Evolutionary conservation across 2,888 invertebrate species (phyloP).

Genomic region (Drosophila testacea): DNA sequence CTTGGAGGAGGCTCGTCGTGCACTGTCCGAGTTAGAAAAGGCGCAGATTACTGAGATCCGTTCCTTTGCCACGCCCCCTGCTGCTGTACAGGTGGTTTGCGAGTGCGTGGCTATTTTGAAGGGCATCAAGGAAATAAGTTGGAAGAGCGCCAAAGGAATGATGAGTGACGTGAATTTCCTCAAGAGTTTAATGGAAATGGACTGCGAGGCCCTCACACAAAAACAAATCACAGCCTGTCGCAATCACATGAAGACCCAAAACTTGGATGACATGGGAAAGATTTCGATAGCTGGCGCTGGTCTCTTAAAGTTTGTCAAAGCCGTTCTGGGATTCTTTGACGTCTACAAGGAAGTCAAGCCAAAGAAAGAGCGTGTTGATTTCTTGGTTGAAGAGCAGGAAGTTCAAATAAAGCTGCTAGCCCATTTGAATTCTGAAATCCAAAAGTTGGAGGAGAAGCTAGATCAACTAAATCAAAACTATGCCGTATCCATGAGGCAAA

Average conservation of each 20-base stretch:
- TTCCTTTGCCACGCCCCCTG: constrained; percentile 96
- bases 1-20: constrained; percentile 91
- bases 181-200: constrained; percentile 92
- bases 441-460: constrained; percentile 89
- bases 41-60: constrained; percentile 96
- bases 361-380: constrained; percentile 93
- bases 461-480: constrained; percentile 90
- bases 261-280: constrained; percentile 92
- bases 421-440: constrained; percentile 91
- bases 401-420: constrained; percentile 88
- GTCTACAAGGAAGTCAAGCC: constrained; percentile 94
- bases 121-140: constrained; percentile 93
- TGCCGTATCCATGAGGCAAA: constrained; percentile 89
- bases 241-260: constrained; percentile 89
- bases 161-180: constrained; percentile 96
- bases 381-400: constrained; percentile 90
- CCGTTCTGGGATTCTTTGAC: constrained; percentile 95
- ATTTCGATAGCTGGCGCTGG: constrained; percentile 95
- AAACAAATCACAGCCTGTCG: constrained; percentile 90
- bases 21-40: constrained; percentile 93
- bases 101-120: constrained; percentile 95
- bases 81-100: constrained; percentile 94
- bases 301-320: constrained; percentile 93
- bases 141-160: constrained; percentile 96
- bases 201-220: constrained; percentile 91